Evolutionary conservation across 2,113 vertebrate species (phyloP), one percentile per base, ranked within the genome.

Genomic region (Hippocampus barbouri): DNA sequence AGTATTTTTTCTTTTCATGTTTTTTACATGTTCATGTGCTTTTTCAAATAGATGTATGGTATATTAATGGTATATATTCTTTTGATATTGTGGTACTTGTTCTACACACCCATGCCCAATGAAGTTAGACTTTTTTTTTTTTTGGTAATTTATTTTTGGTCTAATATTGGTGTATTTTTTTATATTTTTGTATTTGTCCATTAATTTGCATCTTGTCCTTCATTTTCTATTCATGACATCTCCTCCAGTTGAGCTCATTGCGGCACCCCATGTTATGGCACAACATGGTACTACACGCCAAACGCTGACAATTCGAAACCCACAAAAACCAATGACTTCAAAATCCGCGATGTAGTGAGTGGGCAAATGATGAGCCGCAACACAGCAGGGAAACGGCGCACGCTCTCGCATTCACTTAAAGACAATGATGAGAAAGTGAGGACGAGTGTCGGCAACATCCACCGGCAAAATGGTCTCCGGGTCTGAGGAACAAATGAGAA

Each of bases 401-500:
- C 10, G 41, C 4, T 16, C 16, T 20, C 4, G 9, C 27, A 61
- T 15, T 30, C 30, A 61, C 2, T 61, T 7, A 15, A 34, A 61
- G 59, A 61, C 59, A 18, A 8, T 20, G 25, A 34, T 15, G 25
- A 59, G n/a, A 59, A 59, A 57, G 54, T 25, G n/a, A 23, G 12
- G 23, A 59, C n/a, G 9, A 45, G 43, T 45, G 43, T 49, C 38
- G 40, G 27, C 75, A 73, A 71, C 71, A 78, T 85, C 81, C 81
- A 83, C 51, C 41, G 63, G 79, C 45, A 76, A 81, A 86, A 87
- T 81, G 71, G 76, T 82, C 84, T 87, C 82, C 78, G 83, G 85
- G 82, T 86, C 79, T 60, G 74, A 74, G 77, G 80, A 85, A 82
- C 80, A 86, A 87, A 87, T 88, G 79, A 80, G 84, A 87, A 88